Evolutionary conservation across 1,140 invertebrate genomes (phyloP), one percentile per base, ranked within the genome.

Genomic region (Acromyrmex charruanus): DNA sequence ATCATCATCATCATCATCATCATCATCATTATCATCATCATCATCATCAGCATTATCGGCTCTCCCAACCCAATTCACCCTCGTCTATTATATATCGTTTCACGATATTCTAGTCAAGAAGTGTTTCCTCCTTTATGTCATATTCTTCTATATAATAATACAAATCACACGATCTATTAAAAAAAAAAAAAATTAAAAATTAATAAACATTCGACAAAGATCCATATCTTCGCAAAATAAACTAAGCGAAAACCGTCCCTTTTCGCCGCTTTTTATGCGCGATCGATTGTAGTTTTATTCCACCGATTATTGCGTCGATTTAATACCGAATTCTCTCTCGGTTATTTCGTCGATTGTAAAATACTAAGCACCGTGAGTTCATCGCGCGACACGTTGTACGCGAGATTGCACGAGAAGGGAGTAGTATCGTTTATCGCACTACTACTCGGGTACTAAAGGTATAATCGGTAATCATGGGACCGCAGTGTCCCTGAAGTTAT

Each of bases 401-500:
- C 77, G 44, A 86, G 69, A 89, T 81, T 86, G 88, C 88, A 86
- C 74, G 85, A 89, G 59, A 72, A 74, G 51, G 63, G 72, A 74
- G 44, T 80, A 89, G 53, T 58, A 80, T 68, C 28, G 44, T 68
- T 35, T 51, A 21, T 74, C 31, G 28, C 39, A 58, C 28, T 86
- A 89, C 87, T 69, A 86, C 35, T 59, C 66, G 58, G 31, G 49
- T 89, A 89, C 68, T 89, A 88, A 89, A 61, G 58, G 39, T 85
- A 84, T 84, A 63, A 88, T 88, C 81, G 87, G 55, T 72, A 63
- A 69, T 63, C 59, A 58, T 35, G 25, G 39, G 65, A 72, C 58
- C 49, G 87, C 81, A 79, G 58, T 28, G n/a, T 59, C 59, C 35
- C 69, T 21, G 66, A 63, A 61, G 68, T 39, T 21, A 39, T 14